A percentile compares a stretch with the other conserved stretches of the same genome.
phyloP scores from a whole-genome alignment of 2,113 vertebrate genomes.

The Grantiella picta region DNA sequence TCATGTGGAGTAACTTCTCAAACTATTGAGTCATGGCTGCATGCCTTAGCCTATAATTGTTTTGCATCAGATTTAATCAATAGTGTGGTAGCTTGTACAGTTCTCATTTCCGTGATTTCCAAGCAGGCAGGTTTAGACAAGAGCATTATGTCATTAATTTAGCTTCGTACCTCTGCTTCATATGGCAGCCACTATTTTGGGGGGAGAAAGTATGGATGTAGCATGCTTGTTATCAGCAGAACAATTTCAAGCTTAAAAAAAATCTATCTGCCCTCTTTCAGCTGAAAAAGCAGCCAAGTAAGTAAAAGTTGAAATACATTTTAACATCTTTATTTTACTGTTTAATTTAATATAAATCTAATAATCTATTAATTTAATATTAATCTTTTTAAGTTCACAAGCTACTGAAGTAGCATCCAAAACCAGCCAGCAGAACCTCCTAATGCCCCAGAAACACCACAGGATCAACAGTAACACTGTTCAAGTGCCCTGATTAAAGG shows the following conservation, averaged over 20 bases:
- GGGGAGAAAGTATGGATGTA: not conserved
- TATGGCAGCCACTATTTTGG: not conserved
- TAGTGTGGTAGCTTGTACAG: not conserved
- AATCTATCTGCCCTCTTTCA: not conserved
- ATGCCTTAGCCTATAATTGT: not conserved
- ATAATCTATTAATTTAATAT: not conserved
- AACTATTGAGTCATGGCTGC: not conserved
- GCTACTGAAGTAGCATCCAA: not conserved
- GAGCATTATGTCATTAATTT: not conserved
- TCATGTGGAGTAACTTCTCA: not conserved
- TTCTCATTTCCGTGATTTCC: not conserved
- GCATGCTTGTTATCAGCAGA: not conserved
- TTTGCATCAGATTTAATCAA: not conserved
- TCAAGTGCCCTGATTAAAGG: not conserved
- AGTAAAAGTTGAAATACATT: not conserved
- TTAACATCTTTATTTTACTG: not conserved
- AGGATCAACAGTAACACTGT: not conserved
- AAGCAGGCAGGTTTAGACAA: not conserved
- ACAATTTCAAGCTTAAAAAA: not conserved
- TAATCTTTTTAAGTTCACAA: not conserved
- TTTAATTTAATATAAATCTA: not conserved
- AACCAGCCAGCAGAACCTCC: not conserved
- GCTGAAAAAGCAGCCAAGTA: not conserved
- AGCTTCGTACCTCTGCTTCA: not conserved
- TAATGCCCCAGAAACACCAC: not conserved